Evolutionary conservation across 1,140 invertebrate genomes (phyloP), one percentile per base, ranked within the genome.

Genomic region (Microplitis demolitor): DNA sequence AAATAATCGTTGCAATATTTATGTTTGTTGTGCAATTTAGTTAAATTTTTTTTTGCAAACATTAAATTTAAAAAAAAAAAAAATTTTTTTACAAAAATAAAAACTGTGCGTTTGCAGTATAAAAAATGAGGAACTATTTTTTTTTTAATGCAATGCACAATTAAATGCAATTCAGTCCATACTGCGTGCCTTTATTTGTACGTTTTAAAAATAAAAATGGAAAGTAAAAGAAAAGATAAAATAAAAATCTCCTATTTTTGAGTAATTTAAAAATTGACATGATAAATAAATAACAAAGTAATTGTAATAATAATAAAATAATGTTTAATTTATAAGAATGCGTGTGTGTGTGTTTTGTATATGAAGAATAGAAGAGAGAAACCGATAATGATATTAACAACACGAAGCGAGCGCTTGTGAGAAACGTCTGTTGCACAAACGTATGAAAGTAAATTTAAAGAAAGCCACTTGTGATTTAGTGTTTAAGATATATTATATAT

Each of bases 381-480:
- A 63, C 61, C n/a, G 37, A 66, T 24, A 51, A 66, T 51, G 34
- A 66, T 66, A 33, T 66, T 66, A 24, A 51, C 16, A 63, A 66
- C 37, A 51, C 14, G n/a, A n/a, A 64, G 24, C 50, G 51, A 37
- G 56, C 70, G 37, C 33, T n/a, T 37, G 11, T 24, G 54, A 60
- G 34, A 45, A 66, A 54, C 35, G 24, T 66, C 11, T 39, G 63
- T 66, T 72, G 54, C 70, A 66, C 70, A 72, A 72, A 66, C 24
- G 63, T 66, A 72, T 60, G 54, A 66, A 66, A 60, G 53, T 66
- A 66, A 72, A 66, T 66, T 56, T 56, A 63, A 71, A 71, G 39
- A 69, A 24, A 76, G 84, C 78, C 76, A 85, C 79, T 84, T 87
- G 85, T 86, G 84, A 86, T 87, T 84, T 86, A 87, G 85, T 80